These are phyloP conservation scores for Myrmophylax atrothorax DNA, from an alignment of 2,113 vertebrate species.

Conservation along the genomic window DNA sequence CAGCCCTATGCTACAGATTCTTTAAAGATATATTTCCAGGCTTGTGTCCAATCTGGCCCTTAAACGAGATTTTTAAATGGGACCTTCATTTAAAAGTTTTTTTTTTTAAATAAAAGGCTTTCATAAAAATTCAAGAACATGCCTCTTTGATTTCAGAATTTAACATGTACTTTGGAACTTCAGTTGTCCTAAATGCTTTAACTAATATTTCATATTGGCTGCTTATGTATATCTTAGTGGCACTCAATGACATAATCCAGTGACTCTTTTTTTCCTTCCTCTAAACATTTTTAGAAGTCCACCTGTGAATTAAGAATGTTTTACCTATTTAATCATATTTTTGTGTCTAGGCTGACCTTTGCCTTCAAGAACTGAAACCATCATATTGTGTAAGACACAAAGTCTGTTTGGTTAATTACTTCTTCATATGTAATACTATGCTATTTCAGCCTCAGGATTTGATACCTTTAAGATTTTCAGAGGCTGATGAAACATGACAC, in stretches of 20 bases:
- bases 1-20: neutral
- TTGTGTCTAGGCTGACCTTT: neutral
- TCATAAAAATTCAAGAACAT: neutral
- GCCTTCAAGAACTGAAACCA: neutral
- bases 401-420: neutral
- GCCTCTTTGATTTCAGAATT: neutral
- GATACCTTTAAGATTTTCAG: neutral
- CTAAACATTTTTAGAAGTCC: neutral
- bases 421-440: neutral
- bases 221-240: neutral
- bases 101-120: neutral
- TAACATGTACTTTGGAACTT: neutral
- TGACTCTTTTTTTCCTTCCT: too few relatives aligned
- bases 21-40: neutral
- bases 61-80: neutral
- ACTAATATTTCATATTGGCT: neutral
- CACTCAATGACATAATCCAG: neutral
- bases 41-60: neutral
- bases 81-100: neutral
- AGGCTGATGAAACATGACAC: conserved; percentile 10
- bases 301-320: neutral
- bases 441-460: neutral
- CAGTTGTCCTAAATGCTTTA: neutral
- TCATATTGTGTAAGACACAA: neutral
- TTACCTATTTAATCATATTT: neutral